Evolutionary conservation across 2,888 invertebrate species (phyloP).

Genomic region (Diogma glabrata): DNA sequence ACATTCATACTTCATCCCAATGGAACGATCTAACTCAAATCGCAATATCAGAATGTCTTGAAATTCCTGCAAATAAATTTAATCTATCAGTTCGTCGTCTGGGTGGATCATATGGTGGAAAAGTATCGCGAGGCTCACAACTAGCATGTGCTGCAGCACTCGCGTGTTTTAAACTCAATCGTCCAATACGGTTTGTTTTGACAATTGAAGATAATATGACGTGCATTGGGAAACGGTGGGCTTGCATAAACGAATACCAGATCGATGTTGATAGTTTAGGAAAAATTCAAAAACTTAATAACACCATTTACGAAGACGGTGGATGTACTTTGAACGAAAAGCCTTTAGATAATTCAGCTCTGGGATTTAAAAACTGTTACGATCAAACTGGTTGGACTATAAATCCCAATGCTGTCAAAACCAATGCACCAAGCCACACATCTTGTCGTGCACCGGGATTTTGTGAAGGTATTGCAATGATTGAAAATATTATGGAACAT

Average conservation of each 20-base stretch:
- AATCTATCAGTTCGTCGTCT: slow-evolving; percentile 15
- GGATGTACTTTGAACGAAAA: slow-evolving; percentile 40
- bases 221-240: slow-evolving; percentile 45
- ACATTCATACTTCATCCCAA: slow-evolving; percentile 48
- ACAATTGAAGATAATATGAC: slow-evolving; percentile 53
- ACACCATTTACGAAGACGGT: slow-evolving; percentile 40
- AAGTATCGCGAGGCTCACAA: slow-evolving; percentile 47
- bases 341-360: slow-evolving; percentile 38
- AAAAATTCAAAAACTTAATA: slow-evolving; percentile 50
- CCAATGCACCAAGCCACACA: slow-evolving; percentile 52
- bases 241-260: slow-evolving; percentile 43
- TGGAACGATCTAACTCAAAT: slow-evolving; percentile 44
- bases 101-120: slow-evolving; percentile 58
- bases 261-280: slow-evolving; percentile 50
- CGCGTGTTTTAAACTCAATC: slow-evolving; percentile 45
- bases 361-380: slow-evolving; percentile 42
- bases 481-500: slow-evolving; percentile 55
- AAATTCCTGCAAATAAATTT: slow-evolving; percentile 36
- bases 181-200: slow-evolving; percentile 50
- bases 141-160: slow-evolving; percentile 51
- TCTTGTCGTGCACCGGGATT: slow-evolving; percentile 40
- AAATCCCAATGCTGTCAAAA: slow-evolving; percentile 39
- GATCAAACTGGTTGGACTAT: slow-evolving; percentile 45
- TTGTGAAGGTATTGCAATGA: slow-evolving; percentile 48
- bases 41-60: slow-evolving; percentile 34